Percentiles rank a stretch among this genome's conserved stretches.
Evolutionary conservation across 2,113 vertebrate genomes (phyloP).

Genomic region (Oryzias woworae): DNA sequence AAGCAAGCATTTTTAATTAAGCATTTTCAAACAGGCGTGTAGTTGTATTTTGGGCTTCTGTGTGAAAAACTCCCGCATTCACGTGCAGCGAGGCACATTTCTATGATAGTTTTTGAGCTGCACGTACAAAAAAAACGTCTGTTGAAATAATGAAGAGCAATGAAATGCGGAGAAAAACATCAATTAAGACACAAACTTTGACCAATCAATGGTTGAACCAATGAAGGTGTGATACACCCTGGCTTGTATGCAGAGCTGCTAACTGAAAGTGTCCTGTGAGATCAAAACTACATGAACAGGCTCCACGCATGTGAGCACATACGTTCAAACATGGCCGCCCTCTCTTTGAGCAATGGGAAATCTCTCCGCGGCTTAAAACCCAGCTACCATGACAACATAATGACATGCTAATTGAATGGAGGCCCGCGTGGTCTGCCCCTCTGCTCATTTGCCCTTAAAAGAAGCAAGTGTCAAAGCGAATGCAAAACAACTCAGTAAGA

Average conservation of each 20-base stretch:
- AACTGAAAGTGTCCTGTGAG: conserved; percentile 21
- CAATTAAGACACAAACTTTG: too few relatives aligned
- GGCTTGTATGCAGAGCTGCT: neutral
- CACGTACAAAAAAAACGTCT: too few relatives aligned
- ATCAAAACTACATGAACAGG: conserved; percentile 34
- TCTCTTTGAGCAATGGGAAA: conserved; percentile 75
- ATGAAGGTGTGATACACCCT: neutral
- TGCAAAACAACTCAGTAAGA: conserved; percentile 50
- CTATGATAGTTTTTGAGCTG: too few relatives aligned
- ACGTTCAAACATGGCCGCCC: conserved; percentile 30
- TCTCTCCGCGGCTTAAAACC: conserved; percentile 72
- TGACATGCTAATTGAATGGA: conserved; percentile 87
- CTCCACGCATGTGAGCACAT: conserved; percentile 1
- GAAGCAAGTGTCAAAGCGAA: conserved; percentile 58
- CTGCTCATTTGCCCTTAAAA: conserved; percentile 41
- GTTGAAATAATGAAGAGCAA: too few relatives aligned
- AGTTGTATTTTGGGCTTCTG: too few relatives aligned
- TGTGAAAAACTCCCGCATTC: too few relatives aligned
- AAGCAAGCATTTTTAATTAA: too few relatives aligned
- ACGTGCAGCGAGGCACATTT: too few relatives aligned
- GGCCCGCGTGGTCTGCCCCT: conserved; percentile 67
- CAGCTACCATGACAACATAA: conserved; percentile 85
- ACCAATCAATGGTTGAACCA: too few relatives aligned
- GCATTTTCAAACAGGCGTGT: too few relatives aligned
- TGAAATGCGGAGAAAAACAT: too few relatives aligned